A percentile compares a stretch with the other conserved stretches of the same genome.
Evolutionary conservation across 2,888 invertebrate genomes (phyloP).

Genomic region (Abscondita cerata): DNA sequence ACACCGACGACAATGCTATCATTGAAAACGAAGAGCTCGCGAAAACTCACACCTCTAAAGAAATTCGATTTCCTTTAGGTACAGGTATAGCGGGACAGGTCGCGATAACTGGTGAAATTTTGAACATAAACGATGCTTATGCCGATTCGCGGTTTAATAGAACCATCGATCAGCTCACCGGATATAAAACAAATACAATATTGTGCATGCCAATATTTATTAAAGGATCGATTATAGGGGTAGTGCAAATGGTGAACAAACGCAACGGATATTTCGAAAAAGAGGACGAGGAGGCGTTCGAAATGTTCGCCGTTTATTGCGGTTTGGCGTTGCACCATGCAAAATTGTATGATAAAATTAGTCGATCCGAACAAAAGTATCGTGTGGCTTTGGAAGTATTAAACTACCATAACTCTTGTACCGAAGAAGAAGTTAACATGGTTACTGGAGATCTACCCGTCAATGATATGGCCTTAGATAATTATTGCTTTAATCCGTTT

Average conservation of each 20-base stretch:
- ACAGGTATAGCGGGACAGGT: constrained; percentile 81
- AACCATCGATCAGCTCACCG: constrained; percentile 71
- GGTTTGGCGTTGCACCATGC: constrained; percentile 87
- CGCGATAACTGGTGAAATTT: constrained; percentile 77
- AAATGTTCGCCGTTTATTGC: constrained; percentile 85
- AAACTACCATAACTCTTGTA: constrained; percentile 83
- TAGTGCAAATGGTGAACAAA: constrained; percentile 87
- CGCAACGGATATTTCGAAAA: constrained; percentile 63
- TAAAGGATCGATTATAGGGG: constrained; percentile 73
- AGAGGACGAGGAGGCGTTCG: constrained; percentile 82
- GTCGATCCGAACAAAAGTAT: constrained; percentile 83
- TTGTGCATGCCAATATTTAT: constrained; percentile 90
- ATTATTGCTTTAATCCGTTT: constrained; percentile 77
- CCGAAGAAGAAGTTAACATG: constrained; percentile 66
- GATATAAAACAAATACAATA: constrained; percentile 75
- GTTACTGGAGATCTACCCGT: constrained; percentile 40
- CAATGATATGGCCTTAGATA: constrained; percentile 57
- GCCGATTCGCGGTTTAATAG: constrained; percentile 79
- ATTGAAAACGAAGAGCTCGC: constrained; percentile 39
- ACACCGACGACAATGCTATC: constrained; percentile 45
- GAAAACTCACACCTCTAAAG: constrained; percentile 57
- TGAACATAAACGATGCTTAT: constrained; percentile 86
- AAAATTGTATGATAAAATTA: constrained; percentile 82
- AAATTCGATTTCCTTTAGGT: constrained; percentile 74
- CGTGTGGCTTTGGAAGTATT: constrained; percentile 81